phyloP scores from a whole-genome alignment of 2,113 vertebrate genomes.

The Narcine bancroftii region DNA sequence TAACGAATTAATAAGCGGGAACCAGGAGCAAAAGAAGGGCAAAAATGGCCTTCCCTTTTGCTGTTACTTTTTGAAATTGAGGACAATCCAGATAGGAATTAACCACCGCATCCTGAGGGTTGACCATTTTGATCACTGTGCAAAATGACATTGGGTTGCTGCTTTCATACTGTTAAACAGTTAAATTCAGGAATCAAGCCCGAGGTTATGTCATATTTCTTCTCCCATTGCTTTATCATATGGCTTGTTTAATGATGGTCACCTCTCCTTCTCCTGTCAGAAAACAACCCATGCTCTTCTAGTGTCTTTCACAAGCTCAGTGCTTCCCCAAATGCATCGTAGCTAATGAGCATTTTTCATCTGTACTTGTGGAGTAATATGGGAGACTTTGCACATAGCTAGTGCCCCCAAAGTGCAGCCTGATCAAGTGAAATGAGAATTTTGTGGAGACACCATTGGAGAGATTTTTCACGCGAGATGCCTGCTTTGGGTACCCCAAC shows the following conservation, averaged over 20 bases:
- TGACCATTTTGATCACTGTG: neutral
- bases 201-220: neutral
- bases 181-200: neutral
- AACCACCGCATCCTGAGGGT: neutral
- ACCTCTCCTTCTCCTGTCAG: neutral
- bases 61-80: neutral
- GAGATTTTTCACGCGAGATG: too few species aligned
- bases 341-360: too few species aligned
- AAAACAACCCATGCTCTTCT: too few species aligned
- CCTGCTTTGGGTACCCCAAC: too few species aligned
- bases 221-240: neutral
- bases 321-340: too few species aligned
- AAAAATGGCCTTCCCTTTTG: neutral
- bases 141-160: neutral
- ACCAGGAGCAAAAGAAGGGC: neutral
- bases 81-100: neutral
- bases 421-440: too few species aligned
- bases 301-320: too few species aligned
- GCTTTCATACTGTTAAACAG: neutral
- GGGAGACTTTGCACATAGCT: too few species aligned
- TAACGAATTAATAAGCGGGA: neutral
- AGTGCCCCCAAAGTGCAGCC: too few species aligned
- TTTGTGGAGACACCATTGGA: too few species aligned
- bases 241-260: neutral
- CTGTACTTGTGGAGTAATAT: too few species aligned